These are phyloP conservation scores for Pangasius krempfi DNA, from an alignment of 2,797 vertebrate genomes.

Conservation along the genomic window DNA sequence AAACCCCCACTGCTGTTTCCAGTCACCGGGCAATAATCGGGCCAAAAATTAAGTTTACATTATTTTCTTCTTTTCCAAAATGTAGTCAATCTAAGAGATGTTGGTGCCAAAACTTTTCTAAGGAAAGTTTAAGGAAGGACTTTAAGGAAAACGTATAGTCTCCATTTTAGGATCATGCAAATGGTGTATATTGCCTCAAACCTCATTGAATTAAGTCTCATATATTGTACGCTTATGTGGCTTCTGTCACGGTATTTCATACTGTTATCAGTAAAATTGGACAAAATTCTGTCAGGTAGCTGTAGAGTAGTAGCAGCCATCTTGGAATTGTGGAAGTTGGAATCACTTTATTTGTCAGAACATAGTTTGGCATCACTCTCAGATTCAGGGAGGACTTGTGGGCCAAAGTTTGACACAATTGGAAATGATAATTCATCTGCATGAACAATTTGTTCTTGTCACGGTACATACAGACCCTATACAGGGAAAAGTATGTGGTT, in stretches of 20 bases:
- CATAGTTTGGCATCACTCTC: neutral
- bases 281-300: neutral
- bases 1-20: neutral
- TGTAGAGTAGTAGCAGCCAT: neutral
- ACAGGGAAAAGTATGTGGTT: neutral
- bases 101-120: neutral
- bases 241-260: neutral
- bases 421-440: neutral
- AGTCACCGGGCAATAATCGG: neutral
- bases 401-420: neutral
- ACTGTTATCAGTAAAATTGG: neutral
- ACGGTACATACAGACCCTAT: neutral
- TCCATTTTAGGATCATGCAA: neutral
- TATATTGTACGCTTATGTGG: neutral
- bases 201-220: neutral
- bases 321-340: neutral
- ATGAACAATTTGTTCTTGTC: neutral
- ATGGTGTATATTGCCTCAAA: neutral
- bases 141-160: neutral
- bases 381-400: neutral
- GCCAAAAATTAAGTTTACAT: neutral
- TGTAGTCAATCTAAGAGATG: too few relatives aligned
- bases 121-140: neutral
- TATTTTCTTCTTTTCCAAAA: neutral
- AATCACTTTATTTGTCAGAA: neutral